Evolutionary conservation across 2,797 vertebrate genomes (phyloP).

Genomic region (Chelidonichthys spinosus): DNA sequence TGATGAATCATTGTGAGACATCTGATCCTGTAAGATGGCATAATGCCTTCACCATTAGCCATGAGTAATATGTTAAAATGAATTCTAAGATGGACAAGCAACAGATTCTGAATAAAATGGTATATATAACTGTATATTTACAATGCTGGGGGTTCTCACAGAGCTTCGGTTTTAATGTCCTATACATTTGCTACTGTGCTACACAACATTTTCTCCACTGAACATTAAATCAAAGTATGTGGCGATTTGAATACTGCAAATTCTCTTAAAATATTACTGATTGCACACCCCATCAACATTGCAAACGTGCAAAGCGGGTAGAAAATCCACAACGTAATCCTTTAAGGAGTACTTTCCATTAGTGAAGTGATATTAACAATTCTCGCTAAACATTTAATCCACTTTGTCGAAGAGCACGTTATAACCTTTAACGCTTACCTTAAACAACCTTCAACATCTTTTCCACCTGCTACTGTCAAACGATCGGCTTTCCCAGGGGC

Average conservation of each 20-base stretch:
- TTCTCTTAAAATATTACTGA: neutral
- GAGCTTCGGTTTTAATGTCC: neutral
- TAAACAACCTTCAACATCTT: slow-evolving; percentile 28
- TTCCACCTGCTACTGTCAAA: slow-evolving; percentile 17
- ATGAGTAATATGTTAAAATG: slow-evolving; percentile 42
- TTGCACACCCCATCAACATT: neutral
- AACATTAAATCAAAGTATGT: neutral
- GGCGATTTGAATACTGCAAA: neutral
- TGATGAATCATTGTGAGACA: slow-evolving; percentile 51
- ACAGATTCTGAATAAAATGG: slow-evolving; percentile 21
- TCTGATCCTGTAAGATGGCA: slow-evolving; percentile 43
- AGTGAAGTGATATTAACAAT: neutral
- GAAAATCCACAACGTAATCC: neutral
- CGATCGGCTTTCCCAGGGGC: slow-evolving; percentile 10
- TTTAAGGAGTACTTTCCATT: neutral
- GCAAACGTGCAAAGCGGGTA: neutral
- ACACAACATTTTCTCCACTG: too few relatives aligned
- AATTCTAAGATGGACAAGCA: slow-evolving; percentile 16
- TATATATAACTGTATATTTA: neutral
- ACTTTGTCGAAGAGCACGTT: neutral
- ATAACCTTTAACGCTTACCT: slow-evolving; percentile 20
- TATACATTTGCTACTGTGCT: neutral
- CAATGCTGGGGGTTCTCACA: neutral
- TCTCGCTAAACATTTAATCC: neutral
- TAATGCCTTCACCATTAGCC: slow-evolving; percentile 40